phyloP scores from a whole-genome alignment of 1,140 invertebrate genomes.

The Eciton burchellii region DNA sequence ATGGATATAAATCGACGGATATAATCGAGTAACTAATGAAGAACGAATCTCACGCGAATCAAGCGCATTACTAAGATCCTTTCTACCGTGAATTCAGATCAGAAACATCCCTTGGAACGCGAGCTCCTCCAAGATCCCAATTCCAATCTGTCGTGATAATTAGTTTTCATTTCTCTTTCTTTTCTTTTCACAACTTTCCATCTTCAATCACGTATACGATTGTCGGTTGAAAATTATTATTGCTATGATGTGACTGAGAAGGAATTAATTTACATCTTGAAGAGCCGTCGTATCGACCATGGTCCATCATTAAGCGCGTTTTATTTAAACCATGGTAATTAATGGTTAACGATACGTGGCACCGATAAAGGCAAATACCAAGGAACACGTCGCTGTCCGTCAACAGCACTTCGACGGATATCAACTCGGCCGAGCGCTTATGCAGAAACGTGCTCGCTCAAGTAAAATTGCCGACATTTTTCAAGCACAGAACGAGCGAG shows the following conservation, averaged over 20 bases:
- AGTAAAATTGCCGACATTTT: conserved; percentile 72
- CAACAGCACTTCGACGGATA: conserved; percentile 38
- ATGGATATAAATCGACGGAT: neutral
- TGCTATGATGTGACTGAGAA: no score
- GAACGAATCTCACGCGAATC: neutral
- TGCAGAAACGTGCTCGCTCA: conserved; percentile 58
- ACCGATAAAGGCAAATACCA: conserved; percentile 39
- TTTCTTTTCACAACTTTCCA: no score
- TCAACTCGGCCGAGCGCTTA: conserved; percentile 35
- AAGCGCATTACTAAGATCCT: neutral
- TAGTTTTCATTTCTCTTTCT: no score
- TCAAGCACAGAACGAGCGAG: conserved; percentile 46
- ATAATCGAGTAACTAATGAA: conserved; percentile 17
- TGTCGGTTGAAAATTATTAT: neutral
- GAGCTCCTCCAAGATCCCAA: no score
- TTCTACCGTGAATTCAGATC: no score
- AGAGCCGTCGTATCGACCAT: neutral
- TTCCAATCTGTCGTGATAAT: no score
- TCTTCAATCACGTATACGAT: neutral
- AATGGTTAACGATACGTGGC: conserved; percentile 49
- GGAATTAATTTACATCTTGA: neutral
- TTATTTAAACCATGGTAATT: conserved; percentile 34
- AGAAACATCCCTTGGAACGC: no score
- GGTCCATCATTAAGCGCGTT: conserved; percentile 18
- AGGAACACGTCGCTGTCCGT: conserved; percentile 35